phyloP scores from a whole-genome alignment of 2,113 vertebrate genomes.

The Clinocottus analis region DNA sequence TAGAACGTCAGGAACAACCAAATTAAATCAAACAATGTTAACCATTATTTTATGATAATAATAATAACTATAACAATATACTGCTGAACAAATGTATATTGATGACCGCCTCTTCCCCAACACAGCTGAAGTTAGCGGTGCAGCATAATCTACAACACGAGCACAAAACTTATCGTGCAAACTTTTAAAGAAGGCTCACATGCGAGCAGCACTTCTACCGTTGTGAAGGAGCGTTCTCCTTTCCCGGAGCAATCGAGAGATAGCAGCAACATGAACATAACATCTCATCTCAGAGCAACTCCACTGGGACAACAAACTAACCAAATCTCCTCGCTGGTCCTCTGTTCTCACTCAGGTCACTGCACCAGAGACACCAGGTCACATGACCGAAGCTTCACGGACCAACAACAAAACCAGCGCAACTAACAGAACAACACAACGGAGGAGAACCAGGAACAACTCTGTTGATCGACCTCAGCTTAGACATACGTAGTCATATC shows the following conservation, averaged over 20 bases:
- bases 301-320: conserved; percentile 14
- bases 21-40: not conserved
- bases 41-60: not conserved
- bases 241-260: not conserved
- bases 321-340: not conserved
- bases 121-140: conserved; percentile 19
- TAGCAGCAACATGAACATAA: not conserved
- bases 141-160: conserved; percentile 7
- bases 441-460: not conserved
- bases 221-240: too few species aligned
- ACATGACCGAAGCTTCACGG: not conserved
- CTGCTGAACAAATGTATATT: not conserved
- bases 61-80: not conserved
- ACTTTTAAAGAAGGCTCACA: conserved; percentile 43
- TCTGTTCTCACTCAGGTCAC: conserved; percentile 8
- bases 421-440: not conserved
- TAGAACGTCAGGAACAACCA: not conserved
- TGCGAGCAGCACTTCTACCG: not conserved
- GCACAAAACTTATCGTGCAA: conserved; percentile 48
- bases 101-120: not conserved
- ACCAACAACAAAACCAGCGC: not conserved
- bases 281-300: not conserved
- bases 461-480: not conserved
- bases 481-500: not conserved
- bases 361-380: conserved; percentile 4